Evolutionary conservation across 2,797 vertebrate genomes (phyloP).

Genomic region (Lophotriccus pileatus): DNA sequence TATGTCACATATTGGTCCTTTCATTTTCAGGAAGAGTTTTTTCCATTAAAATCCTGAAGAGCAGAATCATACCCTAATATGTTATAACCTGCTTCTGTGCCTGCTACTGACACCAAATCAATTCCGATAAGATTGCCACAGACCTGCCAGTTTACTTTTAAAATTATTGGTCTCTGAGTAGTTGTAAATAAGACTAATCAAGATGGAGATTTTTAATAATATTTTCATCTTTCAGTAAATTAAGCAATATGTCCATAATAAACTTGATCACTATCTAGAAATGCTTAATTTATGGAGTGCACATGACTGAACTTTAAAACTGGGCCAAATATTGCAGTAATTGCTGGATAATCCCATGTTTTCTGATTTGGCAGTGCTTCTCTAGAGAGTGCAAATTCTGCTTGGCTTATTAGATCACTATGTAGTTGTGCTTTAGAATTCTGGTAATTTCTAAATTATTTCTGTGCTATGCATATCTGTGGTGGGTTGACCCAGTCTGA

Average conservation of each 20-base stretch:
- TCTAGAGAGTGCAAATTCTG: not conserved
- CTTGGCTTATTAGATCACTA: not conserved
- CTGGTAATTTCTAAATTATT: not conserved
- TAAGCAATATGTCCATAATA: not conserved
- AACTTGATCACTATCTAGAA: not conserved
- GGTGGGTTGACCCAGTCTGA: not conserved
- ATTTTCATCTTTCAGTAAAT: not conserved
- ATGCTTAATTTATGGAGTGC: not conserved
- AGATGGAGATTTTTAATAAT: not conserved
- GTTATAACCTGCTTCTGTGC: not conserved
- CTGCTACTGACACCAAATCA: not conserved
- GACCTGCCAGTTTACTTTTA: conserved; percentile 6
- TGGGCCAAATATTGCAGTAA: not conserved
- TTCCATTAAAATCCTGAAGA: not conserved
- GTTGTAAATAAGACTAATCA: conserved; percentile 45
- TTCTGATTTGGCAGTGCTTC: not conserved
- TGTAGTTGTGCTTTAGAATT: not conserved
- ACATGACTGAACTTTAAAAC: not conserved
- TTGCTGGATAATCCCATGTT: not conserved
- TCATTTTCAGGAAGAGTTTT: not conserved
- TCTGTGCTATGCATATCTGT: not conserved
- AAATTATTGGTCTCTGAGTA: not conserved
- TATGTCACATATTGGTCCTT: not conserved
- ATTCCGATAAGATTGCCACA: not conserved
- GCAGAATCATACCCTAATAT: not conserved